Base-by-base conservation (phyloP, 2,113 vertebrate genomes). In the Ramphastos sulfuratus region DNA sequence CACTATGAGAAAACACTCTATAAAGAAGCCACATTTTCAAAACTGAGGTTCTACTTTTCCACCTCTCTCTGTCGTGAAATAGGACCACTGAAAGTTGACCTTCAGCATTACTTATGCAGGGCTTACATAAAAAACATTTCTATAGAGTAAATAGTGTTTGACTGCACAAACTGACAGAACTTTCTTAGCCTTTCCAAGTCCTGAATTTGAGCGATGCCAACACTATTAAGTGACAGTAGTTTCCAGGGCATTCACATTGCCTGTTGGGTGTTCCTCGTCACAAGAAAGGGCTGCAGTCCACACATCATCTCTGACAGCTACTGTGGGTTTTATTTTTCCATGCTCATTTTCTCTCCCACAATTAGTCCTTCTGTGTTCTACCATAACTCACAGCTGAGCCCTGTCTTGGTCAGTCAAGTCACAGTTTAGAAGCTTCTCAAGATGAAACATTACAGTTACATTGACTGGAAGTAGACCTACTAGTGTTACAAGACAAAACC, bases 401-500 rank as follows among this genome's bases (percentile, higher is more conserved):
- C 42, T 58, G 35, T 35, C 65, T 63, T 46, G 30, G 35, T 58
- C 31, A 39, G 64, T 18, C 73, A 74, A 12, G 30, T 8, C 78
- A 21, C 56, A 65, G 74, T 96, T 89, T 44, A 87, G 61, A 93
- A 78, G 35, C 48, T 80, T 91, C 35, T 85, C 58, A 73, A 46
- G 27, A 73, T 63, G 61, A 91, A 91, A 58, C 12, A 31, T 39
- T 46, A 66, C 7, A 52, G 54, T n/a, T 21, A n/a, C 33, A 12
- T 30, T 92, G 50, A n/a, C 31, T 82, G 44, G 24, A 89, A 79
- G 30, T 1, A 82, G 31, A 60, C 25, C 69, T 76, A 44, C 3
- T 23, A 50, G 35, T 31, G n/a, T 37, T 87, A 69, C 4, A 94
- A 39, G 39, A 87, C 35, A 21, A 91, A 89, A 64, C 25, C 7